Evolutionary conservation across 2,888 invertebrate genomes (phyloP), one percentile per base, ranked within the genome.

Genomic region (Dugesia japonica): DNA sequence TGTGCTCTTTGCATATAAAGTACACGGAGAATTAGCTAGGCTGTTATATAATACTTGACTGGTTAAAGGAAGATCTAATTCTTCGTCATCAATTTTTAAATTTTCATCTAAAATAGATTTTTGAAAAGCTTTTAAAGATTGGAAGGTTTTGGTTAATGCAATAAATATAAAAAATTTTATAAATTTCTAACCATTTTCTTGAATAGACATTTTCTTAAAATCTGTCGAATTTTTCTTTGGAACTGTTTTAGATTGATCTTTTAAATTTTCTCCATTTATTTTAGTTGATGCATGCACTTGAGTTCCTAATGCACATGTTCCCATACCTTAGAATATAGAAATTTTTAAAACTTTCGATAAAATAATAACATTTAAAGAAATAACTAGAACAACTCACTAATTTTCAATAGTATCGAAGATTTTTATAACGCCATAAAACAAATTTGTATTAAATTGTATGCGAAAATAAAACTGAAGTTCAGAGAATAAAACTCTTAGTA

Each of bases 31-130:
- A 56, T 56, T 56, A 56, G 56, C 56, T n/a, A 56, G 17, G 23
- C 56, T 56, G n/a, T 56, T 56, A n/a, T 56, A 56, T 56, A 56
- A 56, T 56, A 56, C 56, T n/a, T 56, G 56, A 56, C 56, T 56
- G n/a, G 56, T 56, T 56, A 56, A 56, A 9, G 56, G 56, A 56
- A 56, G 56, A 56, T 56, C 56, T 56, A 56, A 56, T 56, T 56
- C 56, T 56, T 56, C 56, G n/a, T 56, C 56, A 56, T n/a, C 4
- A 9, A 56, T 56, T 7, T 56, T 56, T 1, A n/a, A 56, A 56
- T 56, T 38, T 13, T 13, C 17, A 13, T 38, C 17, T 38, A 38
- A 38, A 38, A 38, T 38, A 38, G 9, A 38, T 17, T 38, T 17
- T 38, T 13, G 9, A 9, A 38, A 17, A 38, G 17, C 9, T 38